phyloP scores from a whole-genome alignment of 2,888 invertebrate species.

The Hirtodrosophila trivittata region DNA sequence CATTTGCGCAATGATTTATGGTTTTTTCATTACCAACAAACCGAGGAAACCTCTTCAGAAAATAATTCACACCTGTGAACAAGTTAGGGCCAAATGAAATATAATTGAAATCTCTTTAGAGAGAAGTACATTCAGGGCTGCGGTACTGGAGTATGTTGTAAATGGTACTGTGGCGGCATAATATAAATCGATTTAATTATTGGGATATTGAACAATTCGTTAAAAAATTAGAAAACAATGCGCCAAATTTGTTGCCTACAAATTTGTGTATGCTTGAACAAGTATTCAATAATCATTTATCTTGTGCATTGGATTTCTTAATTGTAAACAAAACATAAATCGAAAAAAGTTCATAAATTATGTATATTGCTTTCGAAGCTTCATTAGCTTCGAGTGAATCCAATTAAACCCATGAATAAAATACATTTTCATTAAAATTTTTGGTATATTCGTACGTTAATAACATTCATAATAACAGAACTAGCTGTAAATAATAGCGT shows the following conservation, averaged over 20 bases:
- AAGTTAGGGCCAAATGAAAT: slow-evolving; percentile 57
- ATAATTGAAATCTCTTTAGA: slow-evolving; percentile 62
- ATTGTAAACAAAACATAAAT: slow-evolving; percentile 58
- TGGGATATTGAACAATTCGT: slow-evolving; percentile 59
- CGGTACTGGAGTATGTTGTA: slow-evolving; percentile 30
- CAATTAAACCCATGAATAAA: slow-evolving; percentile 1
- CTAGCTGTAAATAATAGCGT: too few species aligned
- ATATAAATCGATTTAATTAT: slow-evolving; percentile 61
- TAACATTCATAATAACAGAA: too few species aligned
- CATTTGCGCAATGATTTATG: slow-evolving; percentile 76
- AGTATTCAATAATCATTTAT: slow-evolving; percentile 73
- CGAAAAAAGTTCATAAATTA: slow-evolving; percentile 55
- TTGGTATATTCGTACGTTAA: too few species aligned
- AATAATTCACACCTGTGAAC: slow-evolving; percentile 73
- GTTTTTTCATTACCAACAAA: slow-evolving; percentile 61
- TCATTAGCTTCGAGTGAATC: slow-evolving; percentile 37
- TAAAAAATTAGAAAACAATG: slow-evolving; percentile 64
- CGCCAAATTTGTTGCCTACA: slow-evolving; percentile 70
- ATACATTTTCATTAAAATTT: neutral
- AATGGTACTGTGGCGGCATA: slow-evolving; percentile 22
- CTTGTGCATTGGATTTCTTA: slow-evolving; percentile 58
- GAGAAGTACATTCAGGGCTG: neutral
- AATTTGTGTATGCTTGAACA: slow-evolving; percentile 46
- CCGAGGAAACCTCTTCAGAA: slow-evolving; percentile 29
- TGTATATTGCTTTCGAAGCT: slow-evolving; percentile 36